Evolutionary conservation across 2,888 invertebrate genomes (phyloP).

Genomic region (Lysandra coridon): DNA sequence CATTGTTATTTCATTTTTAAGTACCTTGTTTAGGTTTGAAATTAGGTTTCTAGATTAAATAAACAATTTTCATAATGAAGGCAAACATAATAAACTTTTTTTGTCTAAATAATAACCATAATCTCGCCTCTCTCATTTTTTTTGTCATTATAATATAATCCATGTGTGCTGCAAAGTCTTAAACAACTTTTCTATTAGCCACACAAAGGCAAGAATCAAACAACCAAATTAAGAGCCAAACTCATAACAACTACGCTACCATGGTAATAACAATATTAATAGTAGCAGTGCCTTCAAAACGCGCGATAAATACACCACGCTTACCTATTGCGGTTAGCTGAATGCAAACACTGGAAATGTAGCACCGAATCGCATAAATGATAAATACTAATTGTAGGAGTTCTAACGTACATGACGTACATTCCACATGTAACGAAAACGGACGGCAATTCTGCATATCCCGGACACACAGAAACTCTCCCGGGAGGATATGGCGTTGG

Average conservation of each 20-base stretch:
- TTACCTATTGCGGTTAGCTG: not conserved
- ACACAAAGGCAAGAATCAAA: not conserved
- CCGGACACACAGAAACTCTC: not conserved
- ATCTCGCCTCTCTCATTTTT: too few species aligned
- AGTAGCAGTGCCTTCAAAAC: not conserved
- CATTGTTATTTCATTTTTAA: not conserved
- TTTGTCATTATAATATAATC: too few species aligned
- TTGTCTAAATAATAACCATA: not conserved
- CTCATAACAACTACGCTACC: not conserved
- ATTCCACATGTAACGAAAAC: conserved; percentile 24
- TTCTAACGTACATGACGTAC: not conserved
- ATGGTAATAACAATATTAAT: not conserved
- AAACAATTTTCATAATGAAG: not conserved
- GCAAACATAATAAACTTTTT: not conserved
- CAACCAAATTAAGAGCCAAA: not conserved
- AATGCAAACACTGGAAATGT: conserved; percentile 1
- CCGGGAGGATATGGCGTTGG: not conserved
- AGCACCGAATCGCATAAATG: conserved; percentile 1
- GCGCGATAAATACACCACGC: not conserved
- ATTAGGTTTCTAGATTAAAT: not conserved
- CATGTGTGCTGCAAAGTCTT: too few species aligned
- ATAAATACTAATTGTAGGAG: not conserved
- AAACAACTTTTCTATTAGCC: too few species aligned
- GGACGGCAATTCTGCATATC: conserved; percentile 2
- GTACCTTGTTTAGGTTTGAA: not conserved